Evolutionary conservation across 2,888 invertebrate species (phyloP), one percentile per base, ranked within the genome.

Genomic region (Aporophyla nigra): DNA sequence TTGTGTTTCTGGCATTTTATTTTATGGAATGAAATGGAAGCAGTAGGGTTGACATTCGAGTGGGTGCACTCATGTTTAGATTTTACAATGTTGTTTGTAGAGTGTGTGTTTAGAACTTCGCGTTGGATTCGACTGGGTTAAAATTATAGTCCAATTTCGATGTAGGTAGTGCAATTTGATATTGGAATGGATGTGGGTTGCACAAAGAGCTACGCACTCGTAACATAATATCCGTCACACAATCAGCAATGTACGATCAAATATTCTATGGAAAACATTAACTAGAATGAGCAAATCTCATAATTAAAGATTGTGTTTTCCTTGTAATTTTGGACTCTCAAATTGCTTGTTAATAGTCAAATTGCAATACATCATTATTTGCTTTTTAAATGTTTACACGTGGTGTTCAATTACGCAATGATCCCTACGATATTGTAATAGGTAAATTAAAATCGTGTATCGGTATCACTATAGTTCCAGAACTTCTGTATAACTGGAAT

Each of bases 1-100:
- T 85, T 77, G 80, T 79, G 68, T 80, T 74, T 74, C 73, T 74
- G 56, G 71, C 65, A 83, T 80, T 86, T 81, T 79, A 86, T 83
- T 86, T 80, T 74, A 79, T 76, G 65, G 71, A 73, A 75, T 78
- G 74, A 74, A 88, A 69, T 77, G 69, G 74, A 76, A 61, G 77
- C 77, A 74, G 54, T 74, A 83, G 49, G 83, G 78, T 77, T 80
- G 74, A 76, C 54, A 84, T 70, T 84, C 58, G 54, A 81, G 78
- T 58, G 82, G 68, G 27, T 63, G 53, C 63, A 85, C 33, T 70
- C 78, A 71, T 68, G 70, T 85, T 83, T 68, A 51, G 61, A 27
- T 76, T 82, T 85, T 72, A 85, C 58, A 72, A 53, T 69, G 56
- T 71, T 81, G 63, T 85, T 76, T 70, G 63, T 63, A 12, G n/a